Evolutionary conservation across 2,888 invertebrate genomes (phyloP), one percentile per base, ranked within the genome.

Genomic region (Hirudinaria manillensis): DNA sequence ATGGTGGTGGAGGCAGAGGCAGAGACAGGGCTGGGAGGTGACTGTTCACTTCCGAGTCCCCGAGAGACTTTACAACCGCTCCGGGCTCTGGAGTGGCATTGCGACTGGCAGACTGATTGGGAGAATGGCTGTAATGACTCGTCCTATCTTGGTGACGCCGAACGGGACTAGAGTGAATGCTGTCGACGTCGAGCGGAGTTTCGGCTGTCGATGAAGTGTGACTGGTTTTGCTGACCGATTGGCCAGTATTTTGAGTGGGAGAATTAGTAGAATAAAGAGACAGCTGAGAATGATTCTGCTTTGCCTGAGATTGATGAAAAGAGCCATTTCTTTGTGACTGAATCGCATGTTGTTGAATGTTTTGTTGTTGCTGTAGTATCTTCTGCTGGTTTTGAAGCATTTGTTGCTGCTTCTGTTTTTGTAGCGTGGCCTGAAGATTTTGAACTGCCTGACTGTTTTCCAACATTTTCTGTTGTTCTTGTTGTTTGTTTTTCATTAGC

Each of bases 321-420:
- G 61, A 7, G 36, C 4, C 34, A 65, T 36, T 29, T n/a, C 61
- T 53, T 73, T 34, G 55, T 56, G 36, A 24, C 38, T 73, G 73
- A 36, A 27, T 34, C 3, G 36, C 21, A 24, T 73, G 61, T 73
- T 73, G 73, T 36, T 73, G 73, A 27, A 34, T 32, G 24, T 36
- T n/a, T 45, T 24, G 38, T 56, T 72, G 72, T 72, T 72, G 72
- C 36, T 73, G 73, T 36, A 61, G 34, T 53, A 61, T 61, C 29
- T 72, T 51, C 68, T 68, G 72, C 53, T 51, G 72, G 32, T 72
- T 27, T 61, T 61, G 34, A 32, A 53, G 65, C 34, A 38, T 55
- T 72, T 72, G 72, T 55, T 51, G 72, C 27, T 72, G 72, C 29
- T 72, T 36, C 34, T 72, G 72, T 21, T 32, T 45, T 55, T 72